phyloP scores from a whole-genome alignment of 2,888 invertebrate genomes.

The Callimorpha dominula region DNA sequence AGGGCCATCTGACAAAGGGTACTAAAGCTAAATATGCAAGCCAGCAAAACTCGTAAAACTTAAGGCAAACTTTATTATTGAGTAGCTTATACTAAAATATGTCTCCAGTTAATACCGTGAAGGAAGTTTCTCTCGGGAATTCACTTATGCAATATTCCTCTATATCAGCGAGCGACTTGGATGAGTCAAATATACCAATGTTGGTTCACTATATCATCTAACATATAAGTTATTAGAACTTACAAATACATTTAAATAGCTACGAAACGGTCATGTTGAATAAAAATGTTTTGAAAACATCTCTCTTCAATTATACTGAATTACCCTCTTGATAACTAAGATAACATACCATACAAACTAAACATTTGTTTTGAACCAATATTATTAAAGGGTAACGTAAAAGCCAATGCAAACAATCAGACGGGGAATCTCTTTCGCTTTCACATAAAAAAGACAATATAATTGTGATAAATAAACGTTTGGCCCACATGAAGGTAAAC shows the following conservation, averaged over 20 bases:
- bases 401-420: too few relatives aligned
- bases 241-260: not conserved
- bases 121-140: conserved; percentile 9
- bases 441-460: too few relatives aligned
- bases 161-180: conserved; percentile 2
- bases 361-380: too few relatives aligned
- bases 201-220: not conserved
- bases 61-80: conserved; percentile 6
- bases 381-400: too few relatives aligned
- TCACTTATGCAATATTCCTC: not conserved
- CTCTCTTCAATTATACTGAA: too few relatives aligned
- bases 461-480: too few relatives aligned
- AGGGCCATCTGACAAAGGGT: not conserved
- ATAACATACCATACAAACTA: too few relatives aligned
- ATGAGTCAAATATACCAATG: not conserved
- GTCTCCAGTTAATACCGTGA: conserved; percentile 7
- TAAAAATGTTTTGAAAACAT: not conserved
- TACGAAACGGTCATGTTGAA: not conserved
- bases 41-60: not conserved
- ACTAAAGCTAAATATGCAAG: not conserved
- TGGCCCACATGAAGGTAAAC: too few relatives aligned
- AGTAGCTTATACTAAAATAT: not conserved
- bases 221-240: not conserved
- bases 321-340: too few relatives aligned
- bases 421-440: too few relatives aligned